Evolutionary conservation across 2,888 invertebrate genomes (phyloP).

Genomic region (Epiperipatus broadwayi): DNA sequence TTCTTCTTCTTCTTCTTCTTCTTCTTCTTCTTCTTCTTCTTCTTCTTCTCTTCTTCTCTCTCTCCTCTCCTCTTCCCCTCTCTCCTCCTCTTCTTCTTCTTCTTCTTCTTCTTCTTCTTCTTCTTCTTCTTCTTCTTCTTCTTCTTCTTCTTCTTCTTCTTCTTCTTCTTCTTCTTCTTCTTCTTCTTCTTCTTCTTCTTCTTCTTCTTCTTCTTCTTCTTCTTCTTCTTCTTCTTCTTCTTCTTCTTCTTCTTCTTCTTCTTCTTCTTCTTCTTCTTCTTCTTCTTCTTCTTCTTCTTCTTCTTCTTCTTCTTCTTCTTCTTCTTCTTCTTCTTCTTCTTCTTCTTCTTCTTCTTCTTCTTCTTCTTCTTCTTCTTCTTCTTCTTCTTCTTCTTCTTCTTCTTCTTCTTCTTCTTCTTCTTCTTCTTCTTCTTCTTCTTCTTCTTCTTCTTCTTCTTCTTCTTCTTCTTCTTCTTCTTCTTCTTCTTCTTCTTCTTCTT

Average conservation of each 20-base stretch:
- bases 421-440: constrained; percentile 1
- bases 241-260: constrained; percentile 1
- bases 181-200: constrained; percentile 1
- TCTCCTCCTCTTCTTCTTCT: neutral
- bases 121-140: constrained; percentile 1
- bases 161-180: constrained; percentile 3
- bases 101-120: constrained; percentile 3
- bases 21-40: constrained; percentile 5
- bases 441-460: constrained; percentile 5
- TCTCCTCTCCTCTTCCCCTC: too few species aligned
- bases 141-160: constrained; percentile 5
- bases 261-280: constrained; percentile 5
- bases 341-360: constrained; percentile 3
- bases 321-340: constrained; percentile 5
- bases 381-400: constrained; percentile 5
- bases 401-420: constrained; percentile 3
- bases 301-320: constrained; percentile 1
- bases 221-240: constrained; percentile 3
- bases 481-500: constrained; percentile 1
- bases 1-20: constrained; percentile 1
- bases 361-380: constrained; percentile 1
- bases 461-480: constrained; percentile 3
- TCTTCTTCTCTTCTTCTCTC: too few species aligned
- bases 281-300: constrained; percentile 3
- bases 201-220: constrained; percentile 5